Percentiles rank a stretch among this genome's conserved stretches.
Conservation (phyloP, 2,797 vertebrate genomes). For the Champsocephalus esox region DNA sequence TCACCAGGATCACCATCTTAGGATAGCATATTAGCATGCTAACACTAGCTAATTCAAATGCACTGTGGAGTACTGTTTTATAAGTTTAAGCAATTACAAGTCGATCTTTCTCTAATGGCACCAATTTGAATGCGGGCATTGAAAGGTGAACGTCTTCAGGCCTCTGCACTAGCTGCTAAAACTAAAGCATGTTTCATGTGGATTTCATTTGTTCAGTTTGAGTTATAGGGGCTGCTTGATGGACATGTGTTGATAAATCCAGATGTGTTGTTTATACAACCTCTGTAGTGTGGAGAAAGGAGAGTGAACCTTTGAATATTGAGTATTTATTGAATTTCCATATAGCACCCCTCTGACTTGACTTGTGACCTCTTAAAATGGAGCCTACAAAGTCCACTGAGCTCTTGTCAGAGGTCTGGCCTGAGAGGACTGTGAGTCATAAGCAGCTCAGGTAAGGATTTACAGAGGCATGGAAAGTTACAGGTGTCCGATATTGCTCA, state of each 20-base stretch:
- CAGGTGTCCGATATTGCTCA: not conserved
- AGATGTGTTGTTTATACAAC: not conserved
- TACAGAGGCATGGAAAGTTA: not conserved
- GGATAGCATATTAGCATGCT: not conserved
- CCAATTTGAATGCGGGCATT: not conserved
- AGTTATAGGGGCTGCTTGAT: not conserved
- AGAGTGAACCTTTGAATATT: constrained; percentile 2
- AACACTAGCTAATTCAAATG: not conserved
- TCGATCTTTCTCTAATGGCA: not conserved
- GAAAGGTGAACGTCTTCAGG: not conserved
- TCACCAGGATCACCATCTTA: not conserved
- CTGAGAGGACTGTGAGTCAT: not conserved
- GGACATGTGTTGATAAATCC: no score
- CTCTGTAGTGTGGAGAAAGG: not conserved
- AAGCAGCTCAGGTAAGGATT: not conserved
- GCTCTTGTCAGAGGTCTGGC: no score
- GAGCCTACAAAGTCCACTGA: not conserved
- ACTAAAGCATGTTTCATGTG: not conserved
- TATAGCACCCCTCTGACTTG: not conserved
- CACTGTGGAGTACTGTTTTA: not conserved
- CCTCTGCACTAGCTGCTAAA: not conserved
- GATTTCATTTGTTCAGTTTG: not conserved
- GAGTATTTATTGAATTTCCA: not conserved
- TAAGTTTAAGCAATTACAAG: not conserved
- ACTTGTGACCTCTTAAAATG: not conserved